These are phyloP conservation scores for Ganaspis sp. DNA, from an alignment of 1,140 invertebrate species.

Conservation along the genomic window DNA sequence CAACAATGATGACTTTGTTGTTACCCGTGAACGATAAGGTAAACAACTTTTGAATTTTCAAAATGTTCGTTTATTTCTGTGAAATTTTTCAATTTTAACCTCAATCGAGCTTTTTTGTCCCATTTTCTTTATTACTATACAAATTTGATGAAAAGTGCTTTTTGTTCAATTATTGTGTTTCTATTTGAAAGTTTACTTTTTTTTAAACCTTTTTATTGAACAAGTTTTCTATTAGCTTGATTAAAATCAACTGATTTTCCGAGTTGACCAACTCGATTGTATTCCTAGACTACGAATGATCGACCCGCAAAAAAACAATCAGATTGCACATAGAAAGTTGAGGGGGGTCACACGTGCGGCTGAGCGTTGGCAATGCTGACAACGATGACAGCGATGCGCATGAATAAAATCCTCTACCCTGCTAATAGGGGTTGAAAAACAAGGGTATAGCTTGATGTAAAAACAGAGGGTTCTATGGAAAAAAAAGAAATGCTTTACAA, in stretches of 20 bases:
- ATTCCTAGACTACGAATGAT: constrained; percentile 5
- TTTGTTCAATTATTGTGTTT: too few relatives aligned
- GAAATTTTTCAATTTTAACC: too few relatives aligned
- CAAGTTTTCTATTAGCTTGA: too few relatives aligned
- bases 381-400: not conserved
- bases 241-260: not conserved
- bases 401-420: constrained; percentile 21
- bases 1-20: too few relatives aligned
- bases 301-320: constrained; percentile 19
- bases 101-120: too few relatives aligned
- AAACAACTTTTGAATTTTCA: not conserved
- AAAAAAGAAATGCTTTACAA: not conserved
- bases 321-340: not conserved
- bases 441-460: constrained; percentile 8
- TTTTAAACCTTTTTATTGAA: too few relatives aligned
- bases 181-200: too few relatives aligned
- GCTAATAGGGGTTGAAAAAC: constrained; percentile 22
- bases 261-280: not conserved
- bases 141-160: too few relatives aligned
- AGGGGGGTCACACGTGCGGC: constrained; percentile 2
- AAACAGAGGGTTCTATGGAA: not conserved
- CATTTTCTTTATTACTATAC: too few relatives aligned
- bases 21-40: too few relatives aligned
- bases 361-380: constrained; percentile 13
- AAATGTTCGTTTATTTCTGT: too few relatives aligned